phyloP scores from a whole-genome alignment of 2,888 invertebrate species.

The Nasonia oneida region DNA sequence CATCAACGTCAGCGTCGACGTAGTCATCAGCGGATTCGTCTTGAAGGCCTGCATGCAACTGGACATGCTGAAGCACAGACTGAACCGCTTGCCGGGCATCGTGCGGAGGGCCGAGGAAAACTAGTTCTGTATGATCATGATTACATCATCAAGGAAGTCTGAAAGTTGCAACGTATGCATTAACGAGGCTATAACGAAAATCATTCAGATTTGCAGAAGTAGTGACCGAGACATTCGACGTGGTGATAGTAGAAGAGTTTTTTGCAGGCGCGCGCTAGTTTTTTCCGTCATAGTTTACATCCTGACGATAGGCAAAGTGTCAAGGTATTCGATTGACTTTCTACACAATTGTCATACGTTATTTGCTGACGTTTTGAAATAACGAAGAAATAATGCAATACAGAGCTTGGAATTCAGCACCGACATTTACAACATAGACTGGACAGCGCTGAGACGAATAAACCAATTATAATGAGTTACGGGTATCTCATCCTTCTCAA shows the following conservation, averaged over 20 bases:
- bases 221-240: too few relatives aligned
- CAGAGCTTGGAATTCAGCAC: constrained; percentile 11
- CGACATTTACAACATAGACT: neutral
- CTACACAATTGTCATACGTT: too few relatives aligned
- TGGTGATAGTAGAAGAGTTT: too few relatives aligned
- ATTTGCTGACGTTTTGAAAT: too few relatives aligned
- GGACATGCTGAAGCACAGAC: neutral
- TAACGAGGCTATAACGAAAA: too few relatives aligned
- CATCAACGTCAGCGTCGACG: constrained; percentile 6
- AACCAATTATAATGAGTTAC: neutral
- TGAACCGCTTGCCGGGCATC: neutral
- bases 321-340: too few relatives aligned
- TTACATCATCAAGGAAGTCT: constrained; percentile 2
- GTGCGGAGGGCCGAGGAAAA: neutral
- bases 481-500: neutral
- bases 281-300: too few relatives aligned
- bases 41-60: constrained; percentile 3
- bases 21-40: constrained; percentile 22
- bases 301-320: too few relatives aligned
- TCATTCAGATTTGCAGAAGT: too few relatives aligned
- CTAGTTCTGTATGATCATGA: constrained; percentile 6
- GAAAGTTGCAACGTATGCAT: too few relatives aligned
- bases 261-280: too few relatives aligned
- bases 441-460: neutral
- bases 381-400: too few relatives aligned